These are phyloP conservation scores for Oreotrochilus melanogaster DNA, from an alignment of 2,113 vertebrate species.

Conservation along the genomic window DNA sequence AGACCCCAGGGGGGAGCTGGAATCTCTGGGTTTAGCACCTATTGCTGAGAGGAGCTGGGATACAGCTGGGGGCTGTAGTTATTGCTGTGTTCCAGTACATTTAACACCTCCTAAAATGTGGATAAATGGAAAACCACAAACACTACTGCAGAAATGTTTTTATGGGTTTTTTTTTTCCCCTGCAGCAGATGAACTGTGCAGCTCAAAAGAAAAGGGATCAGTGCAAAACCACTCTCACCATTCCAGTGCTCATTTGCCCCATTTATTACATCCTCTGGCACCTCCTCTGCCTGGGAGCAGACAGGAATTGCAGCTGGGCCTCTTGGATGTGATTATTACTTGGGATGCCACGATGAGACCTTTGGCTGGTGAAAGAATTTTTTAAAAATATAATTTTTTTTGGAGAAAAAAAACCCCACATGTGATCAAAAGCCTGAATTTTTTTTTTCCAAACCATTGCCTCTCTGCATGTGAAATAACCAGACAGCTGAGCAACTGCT, in stretches of 20 bases:
- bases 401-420: fast-evolving
- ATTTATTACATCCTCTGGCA: not conserved
- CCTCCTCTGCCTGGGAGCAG: not conserved
- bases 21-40: not conserved
- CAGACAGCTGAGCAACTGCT: not conserved
- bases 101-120: slow-evolving; percentile 1
- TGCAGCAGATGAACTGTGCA: not conserved
- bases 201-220: not conserved
- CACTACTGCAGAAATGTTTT: slow-evolving; percentile 1
- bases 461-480: not conserved
- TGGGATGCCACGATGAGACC: slow-evolving; percentile 36
- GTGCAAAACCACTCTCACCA: not conserved
- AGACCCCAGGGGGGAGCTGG: not conserved
- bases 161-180: not conserved
- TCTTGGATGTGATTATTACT: slow-evolving; percentile 24
- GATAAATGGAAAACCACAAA: slow-evolving; percentile 9
- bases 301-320: not conserved
- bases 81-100: not conserved
- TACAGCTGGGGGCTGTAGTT: slow-evolving; percentile 9
- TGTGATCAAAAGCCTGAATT: not conserved
- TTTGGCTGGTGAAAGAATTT: not conserved
- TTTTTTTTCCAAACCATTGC: slow-evolving; percentile 30
- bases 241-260: not conserved
- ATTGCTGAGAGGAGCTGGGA: not conserved
- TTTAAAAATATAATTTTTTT: not conserved